Base-by-base conservation (phyloP, 1,140 invertebrate genomes). In the Drosophila sechellia region DNA sequence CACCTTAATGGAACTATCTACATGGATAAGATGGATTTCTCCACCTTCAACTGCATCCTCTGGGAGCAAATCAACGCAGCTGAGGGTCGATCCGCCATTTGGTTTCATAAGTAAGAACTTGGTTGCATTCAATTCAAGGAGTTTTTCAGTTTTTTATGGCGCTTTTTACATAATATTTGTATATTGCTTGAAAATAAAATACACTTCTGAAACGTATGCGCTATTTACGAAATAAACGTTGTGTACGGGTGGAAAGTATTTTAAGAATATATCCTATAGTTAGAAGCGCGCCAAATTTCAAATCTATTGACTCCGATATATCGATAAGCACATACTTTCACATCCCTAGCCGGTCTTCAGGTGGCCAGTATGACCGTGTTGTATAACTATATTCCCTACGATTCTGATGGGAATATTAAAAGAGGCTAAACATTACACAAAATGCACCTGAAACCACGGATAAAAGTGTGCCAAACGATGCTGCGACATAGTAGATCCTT, bases 1-100 rank as follows among this genome's bases (percentile, higher is more conserved):
- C 96, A 97, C 91, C 92, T 97, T 15, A 93, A 96, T 87, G 96
- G 96, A 5, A 93, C 93, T 74, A 76, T 96, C 6, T 96, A 94
- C 76, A 94, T 94, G 5, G 96, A 97, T 78, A 93, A 93, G 27
- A 96, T 96, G 96, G 93, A 95, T 69, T 90, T 92, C 37, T 93
- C 93, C 12, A 87, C 54, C 12, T 86, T 86, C 12, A 61, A 31
- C 4, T 87, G 84, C 27, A 35, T 53, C 27, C 76, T 37, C 15
- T 87, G 83, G 83, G 58, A 57, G 15, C 75, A 79, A 1, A 65
- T 89, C 8, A 87, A 87, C 48, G 71, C 45, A 11, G 46, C 61
- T 12, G 84, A 74, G 2, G 83, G 84, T 12, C 66, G 65, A 1
- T 69, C 83, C 2, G 55, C 66, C 6, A 81, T 86, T 60, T 42